Conservation (phyloP, 2,797 vertebrate species). For the Tachyglossus aculeatus region DNA sequence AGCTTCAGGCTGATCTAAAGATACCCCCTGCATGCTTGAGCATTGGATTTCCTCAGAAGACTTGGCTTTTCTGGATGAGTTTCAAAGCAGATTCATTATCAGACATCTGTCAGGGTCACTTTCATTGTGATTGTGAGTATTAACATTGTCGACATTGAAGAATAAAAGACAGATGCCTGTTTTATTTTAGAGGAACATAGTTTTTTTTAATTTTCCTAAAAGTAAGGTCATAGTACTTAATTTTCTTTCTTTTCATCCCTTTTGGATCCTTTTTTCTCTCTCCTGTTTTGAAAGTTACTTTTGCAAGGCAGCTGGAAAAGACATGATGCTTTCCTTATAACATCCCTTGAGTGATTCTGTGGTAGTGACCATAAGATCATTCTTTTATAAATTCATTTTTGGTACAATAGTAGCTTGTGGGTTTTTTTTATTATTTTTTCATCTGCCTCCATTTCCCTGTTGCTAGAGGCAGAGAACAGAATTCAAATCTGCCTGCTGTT, state of each 20-base stretch:
- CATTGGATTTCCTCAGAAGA: slow-evolving; percentile 31
- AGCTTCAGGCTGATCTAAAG: slow-evolving; percentile 31
- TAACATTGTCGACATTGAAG: slow-evolving; percentile 42
- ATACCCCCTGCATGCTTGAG: slow-evolving; percentile 7
- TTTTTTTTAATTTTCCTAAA: slow-evolving; percentile 25
- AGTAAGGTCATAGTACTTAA: slow-evolving; percentile 3
- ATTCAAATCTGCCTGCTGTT: neutral
- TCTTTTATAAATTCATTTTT: neutral
- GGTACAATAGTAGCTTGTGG: no score
- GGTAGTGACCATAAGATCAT: neutral
- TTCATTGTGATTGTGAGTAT: slow-evolving; percentile 38
- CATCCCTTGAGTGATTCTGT: neutral
- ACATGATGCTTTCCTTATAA: slow-evolving; percentile 1
- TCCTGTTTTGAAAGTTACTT: neutral
- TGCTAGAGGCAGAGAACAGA: neutral
- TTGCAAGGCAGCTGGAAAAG: neutral
- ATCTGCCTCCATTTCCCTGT: neutral
- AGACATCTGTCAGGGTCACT: slow-evolving; percentile 58
- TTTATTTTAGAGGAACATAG: slow-evolving; percentile 36
- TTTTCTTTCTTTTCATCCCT: slow-evolving; percentile 16
- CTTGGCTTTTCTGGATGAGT: slow-evolving; percentile 54
- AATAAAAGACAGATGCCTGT: slow-evolving; percentile 48
- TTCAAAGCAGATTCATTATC: slow-evolving; percentile 64
- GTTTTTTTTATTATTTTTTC: neutral
- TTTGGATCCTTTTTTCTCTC: slow-evolving; percentile 7